Percentiles rank a stretch among this genome's conserved stretches.
Conservation (phyloP, 2,888 invertebrate genomes). For the Andricus quercusramuli region DNA sequence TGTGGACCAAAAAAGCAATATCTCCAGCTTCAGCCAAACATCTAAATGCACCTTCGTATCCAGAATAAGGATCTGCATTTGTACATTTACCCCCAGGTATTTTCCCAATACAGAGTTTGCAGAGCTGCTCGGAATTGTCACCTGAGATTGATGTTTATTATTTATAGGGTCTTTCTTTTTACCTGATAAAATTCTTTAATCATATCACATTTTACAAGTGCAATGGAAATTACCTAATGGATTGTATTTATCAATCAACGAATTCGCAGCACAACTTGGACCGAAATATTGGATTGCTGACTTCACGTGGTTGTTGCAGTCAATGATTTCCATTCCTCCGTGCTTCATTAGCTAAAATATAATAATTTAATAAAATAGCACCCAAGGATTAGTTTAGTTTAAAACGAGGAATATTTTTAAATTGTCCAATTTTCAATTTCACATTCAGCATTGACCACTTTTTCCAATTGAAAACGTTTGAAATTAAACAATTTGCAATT, state of each 20-base stretch:
- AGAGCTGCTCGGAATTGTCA: conserved; percentile 86
- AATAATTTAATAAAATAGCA: conserved; percentile 59
- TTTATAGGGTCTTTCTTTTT: neutral
- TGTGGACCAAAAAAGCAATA: conserved; percentile 93
- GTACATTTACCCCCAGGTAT: conserved; percentile 90
- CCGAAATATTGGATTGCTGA: conserved; percentile 94
- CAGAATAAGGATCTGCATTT: conserved; percentile 92
- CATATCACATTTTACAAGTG: neutral
- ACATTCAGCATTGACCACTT: too few relatives aligned
- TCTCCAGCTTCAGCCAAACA: conserved; percentile 93
- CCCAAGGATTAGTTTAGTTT: neutral
- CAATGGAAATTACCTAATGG: conserved; percentile 84
- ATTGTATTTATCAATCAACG: conserved; percentile 94
- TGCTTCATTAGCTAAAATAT: conserved; percentile 86
- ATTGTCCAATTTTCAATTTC: too few relatives aligned
- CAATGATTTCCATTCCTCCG: conserved; percentile 90
- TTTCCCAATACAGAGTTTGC: conserved; percentile 91
- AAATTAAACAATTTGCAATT: too few relatives aligned
- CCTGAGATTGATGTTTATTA: conserved; percentile 79
- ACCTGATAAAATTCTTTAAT: too few relatives aligned
- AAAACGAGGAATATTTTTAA: neutral
- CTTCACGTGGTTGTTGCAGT: conserved; percentile 98
- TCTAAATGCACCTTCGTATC: conserved; percentile 94
- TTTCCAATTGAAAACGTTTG: too few relatives aligned
- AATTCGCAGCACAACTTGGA: conserved; percentile 95